These are phyloP conservation scores for Periplaneta americana DNA, from an alignment of 1,140 invertebrate species.

Conservation along the genomic window DNA sequence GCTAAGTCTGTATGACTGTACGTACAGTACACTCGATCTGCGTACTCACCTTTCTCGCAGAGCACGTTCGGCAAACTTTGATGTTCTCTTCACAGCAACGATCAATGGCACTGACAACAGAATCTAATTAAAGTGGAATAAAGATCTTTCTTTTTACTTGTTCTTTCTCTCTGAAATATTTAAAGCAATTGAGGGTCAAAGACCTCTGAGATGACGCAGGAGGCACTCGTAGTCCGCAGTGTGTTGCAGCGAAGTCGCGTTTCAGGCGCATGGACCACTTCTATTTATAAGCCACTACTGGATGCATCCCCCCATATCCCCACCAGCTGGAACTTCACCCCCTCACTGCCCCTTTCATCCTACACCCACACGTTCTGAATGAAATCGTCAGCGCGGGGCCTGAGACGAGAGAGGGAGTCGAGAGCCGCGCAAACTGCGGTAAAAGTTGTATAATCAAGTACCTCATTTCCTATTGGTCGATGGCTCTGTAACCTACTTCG, in stretches of 20 bases:
- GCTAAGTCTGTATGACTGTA: too few species aligned
- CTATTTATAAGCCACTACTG: constrained; percentile 45
- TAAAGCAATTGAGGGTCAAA: background rate
- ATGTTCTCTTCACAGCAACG: constrained; percentile 11
- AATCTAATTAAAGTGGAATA: background rate
- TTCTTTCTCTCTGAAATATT: background rate
- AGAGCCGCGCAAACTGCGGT: background rate
- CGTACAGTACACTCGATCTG: too few species aligned
- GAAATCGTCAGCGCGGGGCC: constrained; percentile 35
- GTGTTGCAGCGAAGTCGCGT: constrained; percentile 18
- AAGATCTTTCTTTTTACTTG: background rate
- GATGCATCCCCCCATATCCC: constrained; percentile 19
- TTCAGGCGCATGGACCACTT: constrained; percentile 18
- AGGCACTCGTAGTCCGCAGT: constrained; percentile 7
- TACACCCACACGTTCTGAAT: constrained; percentile 55
- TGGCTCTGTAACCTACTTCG: background rate
- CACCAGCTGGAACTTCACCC: constrained; percentile 36
- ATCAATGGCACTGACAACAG: background rate
- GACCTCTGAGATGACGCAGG: background rate
- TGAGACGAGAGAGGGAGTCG: constrained; percentile 10
- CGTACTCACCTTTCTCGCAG: too few species aligned
- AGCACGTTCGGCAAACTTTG: too few species aligned
- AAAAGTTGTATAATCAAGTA: background rate
- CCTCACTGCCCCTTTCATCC: background rate
- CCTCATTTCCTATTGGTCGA: background rate